Percentiles rank a stretch among this genome's conserved stretches.
Evolutionary conservation across 2,797 vertebrate species (phyloP).

Genomic region (Characodon lateralis): DNA sequence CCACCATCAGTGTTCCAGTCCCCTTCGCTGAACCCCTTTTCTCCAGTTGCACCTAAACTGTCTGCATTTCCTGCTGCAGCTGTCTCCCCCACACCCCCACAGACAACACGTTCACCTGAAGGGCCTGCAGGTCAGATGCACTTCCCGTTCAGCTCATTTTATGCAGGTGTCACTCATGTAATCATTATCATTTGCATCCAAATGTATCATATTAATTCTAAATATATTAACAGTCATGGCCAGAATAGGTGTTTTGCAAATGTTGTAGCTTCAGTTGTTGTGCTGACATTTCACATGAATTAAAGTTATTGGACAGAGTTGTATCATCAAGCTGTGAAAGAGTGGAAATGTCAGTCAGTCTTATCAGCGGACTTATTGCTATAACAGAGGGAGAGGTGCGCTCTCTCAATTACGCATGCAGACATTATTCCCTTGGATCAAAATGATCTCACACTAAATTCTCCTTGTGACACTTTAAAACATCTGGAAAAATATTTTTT

Average conservation of each 20-base stretch:
- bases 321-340: too few species aligned
- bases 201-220: too few species aligned
- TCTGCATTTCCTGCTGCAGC: neutral
- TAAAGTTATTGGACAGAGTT: too few species aligned
- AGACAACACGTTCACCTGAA: slow-evolving; percentile 7
- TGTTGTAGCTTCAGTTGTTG: too few species aligned
- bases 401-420: neutral
- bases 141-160: neutral
- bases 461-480: too few species aligned
- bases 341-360: too few species aligned
- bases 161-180: neutral
- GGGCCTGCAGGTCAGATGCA: slow-evolving; percentile 46
- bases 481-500: too few species aligned
- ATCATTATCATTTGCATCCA: neutral
- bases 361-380: too few species aligned
- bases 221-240: too few species aligned
- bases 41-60: slow-evolving; percentile 4
- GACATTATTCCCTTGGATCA: neutral
- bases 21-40: neutral
- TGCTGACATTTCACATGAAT: too few species aligned
- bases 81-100: neutral
- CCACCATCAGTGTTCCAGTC: neutral
- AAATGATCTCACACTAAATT: neutral
- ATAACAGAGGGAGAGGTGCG: too few species aligned
- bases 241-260: too few species aligned